These are phyloP conservation scores for Diplosoma virens DNA, from an alignment of 23 tunicate species.

Conservation along the genomic window DNA sequence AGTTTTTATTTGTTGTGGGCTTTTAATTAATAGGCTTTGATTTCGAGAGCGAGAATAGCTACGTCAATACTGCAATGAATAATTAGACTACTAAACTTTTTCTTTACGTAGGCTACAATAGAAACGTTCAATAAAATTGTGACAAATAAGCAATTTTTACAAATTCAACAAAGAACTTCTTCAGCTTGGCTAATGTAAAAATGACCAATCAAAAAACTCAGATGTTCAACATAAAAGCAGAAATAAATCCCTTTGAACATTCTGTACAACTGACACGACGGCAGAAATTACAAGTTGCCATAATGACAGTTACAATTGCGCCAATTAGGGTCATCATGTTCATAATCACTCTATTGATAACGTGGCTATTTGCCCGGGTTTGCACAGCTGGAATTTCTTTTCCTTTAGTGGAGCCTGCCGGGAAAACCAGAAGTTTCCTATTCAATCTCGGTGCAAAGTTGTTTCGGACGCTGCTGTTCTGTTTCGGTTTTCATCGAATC, in stretches of 20 bases:
- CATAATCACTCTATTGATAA: neutral
- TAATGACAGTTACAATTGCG: constrained; percentile 41
- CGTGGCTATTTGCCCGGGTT: constrained; percentile 9
- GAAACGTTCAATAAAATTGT: no score
- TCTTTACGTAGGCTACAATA: no score
- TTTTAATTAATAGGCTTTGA: no score
- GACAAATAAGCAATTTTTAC: no score
- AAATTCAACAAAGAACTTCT: no score
- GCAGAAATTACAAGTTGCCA: constrained; percentile 22
- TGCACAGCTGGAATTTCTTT: constrained; percentile 7
- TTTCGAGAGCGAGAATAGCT: no score
- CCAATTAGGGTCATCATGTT: constrained; percentile 7
- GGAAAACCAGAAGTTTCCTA: neutral
- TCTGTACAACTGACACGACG: neutral
- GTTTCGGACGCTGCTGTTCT: constrained; percentile 24
- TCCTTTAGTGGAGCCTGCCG: constrained; percentile 1
- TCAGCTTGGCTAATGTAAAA: no score
- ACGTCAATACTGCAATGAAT: no score
- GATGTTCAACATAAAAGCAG: no score
- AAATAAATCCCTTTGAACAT: constrained; percentile 70
- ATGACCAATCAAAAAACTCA: no score
- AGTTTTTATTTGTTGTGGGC: no score
- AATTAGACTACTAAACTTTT: no score
- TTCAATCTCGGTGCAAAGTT: constrained; percentile 10
- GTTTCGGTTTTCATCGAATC: constrained; percentile 47